Conservation (phyloP, 2,888 invertebrate genomes). For the Limnephilus rhombicus region DNA sequence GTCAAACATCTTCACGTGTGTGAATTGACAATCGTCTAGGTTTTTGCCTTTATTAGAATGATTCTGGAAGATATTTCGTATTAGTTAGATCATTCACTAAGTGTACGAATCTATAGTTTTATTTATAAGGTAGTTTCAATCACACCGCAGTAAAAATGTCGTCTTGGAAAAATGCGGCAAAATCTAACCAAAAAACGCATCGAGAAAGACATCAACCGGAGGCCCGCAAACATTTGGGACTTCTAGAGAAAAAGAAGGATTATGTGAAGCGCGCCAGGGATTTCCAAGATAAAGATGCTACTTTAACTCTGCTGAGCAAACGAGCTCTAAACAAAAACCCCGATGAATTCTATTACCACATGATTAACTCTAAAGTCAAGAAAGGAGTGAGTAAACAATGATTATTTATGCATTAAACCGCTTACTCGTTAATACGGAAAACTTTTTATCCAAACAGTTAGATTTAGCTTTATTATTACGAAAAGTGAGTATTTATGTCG, state of each 20-base stretch:
- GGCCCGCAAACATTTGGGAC: conserved; percentile 85
- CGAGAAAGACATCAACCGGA: conserved; percentile 92
- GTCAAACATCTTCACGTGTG: background rate
- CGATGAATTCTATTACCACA: conserved; percentile 99
- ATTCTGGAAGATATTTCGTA: background rate
- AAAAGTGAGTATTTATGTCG: no score
- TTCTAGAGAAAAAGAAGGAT: conserved; percentile 94
- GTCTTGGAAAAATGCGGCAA: conserved; percentile 92
- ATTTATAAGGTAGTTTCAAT: background rate
- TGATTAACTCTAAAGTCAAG: conserved; percentile 91
- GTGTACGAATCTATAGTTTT: background rate
- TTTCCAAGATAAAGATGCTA: conserved; percentile 89
- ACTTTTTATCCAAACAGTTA: no score
- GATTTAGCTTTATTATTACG: no score
- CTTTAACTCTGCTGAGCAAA: conserved; percentile 88
- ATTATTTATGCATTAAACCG: no score
- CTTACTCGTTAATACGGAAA: no score
- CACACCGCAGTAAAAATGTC: conserved; percentile 81
- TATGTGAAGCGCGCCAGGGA: conserved; percentile 88
- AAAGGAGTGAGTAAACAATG: conserved; percentile 73
- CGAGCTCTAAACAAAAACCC: conserved; percentile 95
- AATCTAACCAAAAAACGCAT: conserved; percentile 90
- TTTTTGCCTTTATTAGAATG: background rate
- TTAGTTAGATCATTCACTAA: background rate
- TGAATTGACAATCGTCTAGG: background rate